Base-by-base conservation (phyloP, 2,113 vertebrate species). In the Silurus meridionalis region DNA sequence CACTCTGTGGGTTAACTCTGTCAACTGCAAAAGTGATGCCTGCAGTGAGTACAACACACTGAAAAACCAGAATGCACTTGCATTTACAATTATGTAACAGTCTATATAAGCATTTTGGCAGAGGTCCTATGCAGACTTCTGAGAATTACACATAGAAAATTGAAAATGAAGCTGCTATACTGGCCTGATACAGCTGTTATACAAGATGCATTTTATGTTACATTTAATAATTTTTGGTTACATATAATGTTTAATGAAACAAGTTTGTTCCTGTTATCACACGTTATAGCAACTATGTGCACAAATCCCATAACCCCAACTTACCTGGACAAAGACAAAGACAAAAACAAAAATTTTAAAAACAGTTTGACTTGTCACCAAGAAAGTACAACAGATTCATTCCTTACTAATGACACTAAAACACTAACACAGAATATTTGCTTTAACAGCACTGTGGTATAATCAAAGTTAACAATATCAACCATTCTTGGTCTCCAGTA, bases 1-100 rank as follows among this genome's bases (percentile, higher is more conserved):
- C 55, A 87, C 83, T 13, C 84, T 90, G 14, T 91, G 87, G 84
- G 46, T 90, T 46, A 88, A 91, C 63, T 90, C 90, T 13, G 46
- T 90, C 85, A 78, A 87, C 55, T 87, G 88, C 87, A 85, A 86
- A 17, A 89, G 88, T 50, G 63, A 58, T 17, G 84, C 89, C 87
- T 88, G 86, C 79, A 46, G 89, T 83, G 63, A 86, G 87, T 87
- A 82, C 50, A 15, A 63, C 66, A 48, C 50, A 61, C 5, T 15
- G 3, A 17, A 78, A 15, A 78, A 55, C 13, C 52, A 55, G n/a
- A 78, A 25, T 15, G 25, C 13, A 17, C n/a, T 55, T 37, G 37
- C 37, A 37, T 37, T 78, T 25, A 25, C n/a, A 37, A 28, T 78
- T 6, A 25, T 25, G 6, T 55, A 25, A 57, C 75, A 25, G 55